Evolutionary conservation across 2,113 vertebrate species (phyloP).

Genomic region (Redunca redunca): DNA sequence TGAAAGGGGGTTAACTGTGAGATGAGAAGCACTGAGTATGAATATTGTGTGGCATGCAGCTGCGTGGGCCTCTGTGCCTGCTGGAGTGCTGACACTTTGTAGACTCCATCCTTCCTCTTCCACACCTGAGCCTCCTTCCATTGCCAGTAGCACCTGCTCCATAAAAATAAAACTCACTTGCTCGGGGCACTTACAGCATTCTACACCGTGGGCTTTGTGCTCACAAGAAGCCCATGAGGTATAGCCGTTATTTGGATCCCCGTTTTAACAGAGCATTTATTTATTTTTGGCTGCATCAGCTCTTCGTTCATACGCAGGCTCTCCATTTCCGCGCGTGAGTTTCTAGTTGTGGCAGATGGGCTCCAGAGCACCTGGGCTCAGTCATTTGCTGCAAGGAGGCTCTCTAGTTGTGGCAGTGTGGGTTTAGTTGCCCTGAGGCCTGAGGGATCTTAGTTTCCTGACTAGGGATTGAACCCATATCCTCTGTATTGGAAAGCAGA

Average conservation of each 20-base stretch:
- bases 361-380: background rate
- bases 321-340: fast-evolving
- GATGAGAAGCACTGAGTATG: background rate
- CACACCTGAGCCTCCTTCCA: background rate
- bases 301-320: background rate
- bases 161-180: background rate
- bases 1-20: background rate
- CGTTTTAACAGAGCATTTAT: background rate
- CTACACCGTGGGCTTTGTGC: background rate
- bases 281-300: background rate
- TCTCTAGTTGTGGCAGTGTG: background rate
- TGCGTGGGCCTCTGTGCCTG: background rate
- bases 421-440: background rate
- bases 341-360: background rate
- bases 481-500: background rate
- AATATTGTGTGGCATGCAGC: background rate
- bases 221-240: background rate
- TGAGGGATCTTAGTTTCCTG: background rate
- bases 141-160: background rate
- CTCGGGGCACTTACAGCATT: background rate
- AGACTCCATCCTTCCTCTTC: background rate
- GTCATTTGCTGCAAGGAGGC: background rate
- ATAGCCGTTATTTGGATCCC: background rate
- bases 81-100: background rate
- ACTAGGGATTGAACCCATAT: background rate